phyloP scores from a whole-genome alignment of 2,888 invertebrate genomes.

The Melanargia galathea region DNA sequence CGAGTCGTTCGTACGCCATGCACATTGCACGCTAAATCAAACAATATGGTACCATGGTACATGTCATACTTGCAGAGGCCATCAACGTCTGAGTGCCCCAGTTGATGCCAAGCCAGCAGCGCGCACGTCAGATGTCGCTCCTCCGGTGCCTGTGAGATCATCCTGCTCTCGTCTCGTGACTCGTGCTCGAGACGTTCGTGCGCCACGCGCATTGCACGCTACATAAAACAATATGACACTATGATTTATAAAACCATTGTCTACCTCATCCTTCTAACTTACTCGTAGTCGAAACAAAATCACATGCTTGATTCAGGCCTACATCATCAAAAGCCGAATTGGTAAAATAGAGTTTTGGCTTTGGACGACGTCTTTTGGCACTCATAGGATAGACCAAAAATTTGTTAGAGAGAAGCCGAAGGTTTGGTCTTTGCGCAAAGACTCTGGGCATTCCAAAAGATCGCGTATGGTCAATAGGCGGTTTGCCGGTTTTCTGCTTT shows the following conservation, averaged over 20 bases:
- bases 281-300: too few relatives aligned
- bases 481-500: too few relatives aligned
- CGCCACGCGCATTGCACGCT: constrained; percentile 48
- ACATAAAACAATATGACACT: constrained; percentile 17
- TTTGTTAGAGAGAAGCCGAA: too few relatives aligned
- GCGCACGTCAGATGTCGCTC: constrained; percentile 66
- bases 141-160: constrained; percentile 50
- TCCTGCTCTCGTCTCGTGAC: constrained; percentile 43
- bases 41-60: constrained; percentile 15
- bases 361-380: too few relatives aligned
- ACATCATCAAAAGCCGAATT: too few relatives aligned
- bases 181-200: constrained; percentile 51
- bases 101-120: constrained; percentile 70
- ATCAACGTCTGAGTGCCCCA: constrained; percentile 60
- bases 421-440: too few relatives aligned
- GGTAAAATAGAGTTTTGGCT: too few relatives aligned
- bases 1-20: constrained; percentile 50
- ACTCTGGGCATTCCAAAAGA: too few relatives aligned
- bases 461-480: too few relatives aligned
- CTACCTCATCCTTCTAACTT: constrained; percentile 7
- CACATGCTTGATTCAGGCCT: too few relatives aligned
- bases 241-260: constrained; percentile 25
- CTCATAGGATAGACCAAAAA: too few relatives aligned
- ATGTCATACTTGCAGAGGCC: constrained; percentile 60
- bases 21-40: constrained; percentile 44